Evolutionary conservation across 2,888 invertebrate genomes (phyloP).

Genomic region (Lumbricus terrestris): DNA sequence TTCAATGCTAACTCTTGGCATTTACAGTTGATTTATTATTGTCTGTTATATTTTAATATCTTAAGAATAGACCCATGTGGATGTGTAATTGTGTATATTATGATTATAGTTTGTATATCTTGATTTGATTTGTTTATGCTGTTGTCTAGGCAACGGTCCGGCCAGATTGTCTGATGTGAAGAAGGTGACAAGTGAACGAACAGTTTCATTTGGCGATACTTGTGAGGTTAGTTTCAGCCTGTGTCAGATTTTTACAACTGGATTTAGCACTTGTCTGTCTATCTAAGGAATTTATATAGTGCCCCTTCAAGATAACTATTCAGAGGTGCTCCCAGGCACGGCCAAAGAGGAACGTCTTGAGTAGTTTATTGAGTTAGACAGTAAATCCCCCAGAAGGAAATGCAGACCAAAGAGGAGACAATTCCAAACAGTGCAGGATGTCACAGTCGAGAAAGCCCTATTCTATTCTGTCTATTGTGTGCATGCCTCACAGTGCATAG

Average conservation of each 20-base stretch:
- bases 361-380: too few species aligned
- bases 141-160: constrained; percentile 53
- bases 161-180: constrained; percentile 53
- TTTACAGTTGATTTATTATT: too few species aligned
- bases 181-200: constrained; percentile 51
- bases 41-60: background rate
- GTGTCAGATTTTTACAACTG: background rate
- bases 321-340: too few species aligned
- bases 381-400: too few species aligned
- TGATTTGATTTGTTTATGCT: too few species aligned
- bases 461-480: too few species aligned
- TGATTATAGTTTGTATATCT: background rate
- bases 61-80: background rate
- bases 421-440: too few species aligned
- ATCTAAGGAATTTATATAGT: too few species aligned
- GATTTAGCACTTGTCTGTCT: background rate
- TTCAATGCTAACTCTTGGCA: background rate
- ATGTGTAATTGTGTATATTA: background rate
- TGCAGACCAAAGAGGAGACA: too few species aligned
- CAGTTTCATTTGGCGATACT: constrained; percentile 54
- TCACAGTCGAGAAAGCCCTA: too few species aligned
- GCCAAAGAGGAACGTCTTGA: too few species aligned
- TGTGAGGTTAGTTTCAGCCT: constrained; percentile 41
- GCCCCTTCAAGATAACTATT: too few species aligned
- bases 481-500: background rate